Evolutionary conservation across 2,888 invertebrate genomes (phyloP).

Genomic region (Lissonota sp.): DNA sequence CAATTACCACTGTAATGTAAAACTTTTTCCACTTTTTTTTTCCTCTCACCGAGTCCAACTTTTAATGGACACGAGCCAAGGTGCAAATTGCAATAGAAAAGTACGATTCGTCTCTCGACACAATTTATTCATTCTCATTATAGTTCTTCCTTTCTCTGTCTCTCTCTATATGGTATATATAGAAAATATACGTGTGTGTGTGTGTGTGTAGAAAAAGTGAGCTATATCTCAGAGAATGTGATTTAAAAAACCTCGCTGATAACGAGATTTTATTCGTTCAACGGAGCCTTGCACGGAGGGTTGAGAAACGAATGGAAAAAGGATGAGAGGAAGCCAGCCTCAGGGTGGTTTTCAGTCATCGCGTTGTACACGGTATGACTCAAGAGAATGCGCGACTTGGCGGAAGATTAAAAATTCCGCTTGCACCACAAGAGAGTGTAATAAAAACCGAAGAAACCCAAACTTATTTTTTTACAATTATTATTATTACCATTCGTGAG

Average conservation of each 20-base stretch:
- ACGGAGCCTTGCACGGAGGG: neutral
- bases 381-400: slow-evolving; percentile 25
- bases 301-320: neutral
- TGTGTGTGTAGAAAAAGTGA: neutral
- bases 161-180: neutral
- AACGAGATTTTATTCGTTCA: slow-evolving; percentile 53
- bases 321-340: neutral
- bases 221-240: slow-evolving; percentile 17
- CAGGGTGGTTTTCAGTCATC: slow-evolving; percentile 1
- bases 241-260: slow-evolving; percentile 39
- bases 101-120: slow-evolving; percentile 45
- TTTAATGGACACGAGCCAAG: slow-evolving; percentile 49
- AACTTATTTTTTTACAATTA: neutral
- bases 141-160: slow-evolving; percentile 6
- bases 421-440: slow-evolving; percentile 26
- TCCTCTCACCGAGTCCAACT: slow-evolving; percentile 24
- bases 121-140: slow-evolving; percentile 61
- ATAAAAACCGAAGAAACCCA: slow-evolving; percentile 41
- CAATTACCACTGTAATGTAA: slow-evolving; percentile 49
- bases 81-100: slow-evolving; percentile 51
- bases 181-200: neutral
- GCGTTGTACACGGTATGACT: slow-evolving; percentile 3
- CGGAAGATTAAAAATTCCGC: slow-evolving; percentile 47
- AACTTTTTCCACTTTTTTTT: slow-evolving; percentile 26
- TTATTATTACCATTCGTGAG: slow-evolving; percentile 4